These are phyloP conservation scores for Seira musarum DNA, from an alignment of 2,888 invertebrate species.

Conservation along the genomic window DNA sequence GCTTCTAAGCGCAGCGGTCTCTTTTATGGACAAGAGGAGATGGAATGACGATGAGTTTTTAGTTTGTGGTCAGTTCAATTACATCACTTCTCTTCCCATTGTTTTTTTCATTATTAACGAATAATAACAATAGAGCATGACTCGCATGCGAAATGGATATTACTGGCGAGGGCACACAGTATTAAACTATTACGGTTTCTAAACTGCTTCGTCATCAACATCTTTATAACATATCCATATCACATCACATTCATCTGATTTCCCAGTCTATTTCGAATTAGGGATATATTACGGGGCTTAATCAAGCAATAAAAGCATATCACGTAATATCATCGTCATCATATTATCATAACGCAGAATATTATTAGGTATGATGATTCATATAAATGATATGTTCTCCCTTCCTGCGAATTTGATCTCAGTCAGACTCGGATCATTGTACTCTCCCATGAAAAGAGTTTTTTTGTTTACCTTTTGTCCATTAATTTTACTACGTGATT, in stretches of 20 bases:
- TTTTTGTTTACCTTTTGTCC: neutral
- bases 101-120: neutral
- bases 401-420: neutral
- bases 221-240: neutral
- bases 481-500: neutral
- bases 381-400: neutral
- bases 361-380: neutral
- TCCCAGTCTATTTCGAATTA: neutral
- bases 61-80: conserved; percentile 23
- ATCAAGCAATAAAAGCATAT: conserved; percentile 37
- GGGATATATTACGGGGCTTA: conserved; percentile 4
- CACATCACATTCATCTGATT: neutral
- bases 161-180: neutral
- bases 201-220: conserved; percentile 18
- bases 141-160: conserved; percentile 39
- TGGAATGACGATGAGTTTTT: neutral
- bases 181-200: neutral
- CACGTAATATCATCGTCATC: conserved; percentile 31
- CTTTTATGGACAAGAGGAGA: too few species aligned
- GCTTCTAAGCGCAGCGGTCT: neutral
- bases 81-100: conserved; percentile 13
- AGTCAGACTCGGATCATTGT: conserved; percentile 27
- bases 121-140: conserved; percentile 20
- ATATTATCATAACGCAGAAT: conserved; percentile 13
- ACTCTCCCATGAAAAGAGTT: conserved; percentile 17